Percentiles rank a stretch among this genome's conserved stretches.
These are phyloP conservation scores for Lycodopsis pacificus DNA, from an alignment of 2,797 vertebrate genomes.

Conservation along the genomic window DNA sequence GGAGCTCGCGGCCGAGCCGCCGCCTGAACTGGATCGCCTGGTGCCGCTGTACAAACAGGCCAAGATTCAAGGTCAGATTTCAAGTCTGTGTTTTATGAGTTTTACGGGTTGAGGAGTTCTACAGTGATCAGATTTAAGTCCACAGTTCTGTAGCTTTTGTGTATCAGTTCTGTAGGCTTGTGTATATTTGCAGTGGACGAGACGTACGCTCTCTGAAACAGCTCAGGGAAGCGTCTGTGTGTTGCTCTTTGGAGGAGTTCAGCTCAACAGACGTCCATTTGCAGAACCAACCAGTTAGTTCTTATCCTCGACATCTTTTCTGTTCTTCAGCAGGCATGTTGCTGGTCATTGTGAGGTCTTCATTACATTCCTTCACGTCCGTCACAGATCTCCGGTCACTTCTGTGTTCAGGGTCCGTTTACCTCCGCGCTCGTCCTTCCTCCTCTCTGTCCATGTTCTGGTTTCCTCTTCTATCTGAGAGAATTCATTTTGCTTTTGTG, in stretches of 20 bases:
- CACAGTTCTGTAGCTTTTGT: not conserved
- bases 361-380: constrained; percentile 34
- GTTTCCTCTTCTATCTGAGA: constrained; percentile 24
- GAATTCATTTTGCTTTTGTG: constrained; percentile 38
- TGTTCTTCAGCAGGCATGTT: not conserved
- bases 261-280: too few species aligned
- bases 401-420: not conserved
- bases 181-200: not conserved
- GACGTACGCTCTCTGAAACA: not conserved
- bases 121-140: not conserved
- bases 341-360: not conserved
- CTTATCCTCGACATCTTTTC: too few species aligned
- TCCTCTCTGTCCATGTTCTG: not conserved
- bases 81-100: not conserved
- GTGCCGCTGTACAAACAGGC: constrained; percentile 86
- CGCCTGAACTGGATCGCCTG: constrained; percentile 76
- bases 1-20: constrained; percentile 57
- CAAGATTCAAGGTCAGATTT: constrained; percentile 87
- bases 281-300: too few species aligned
- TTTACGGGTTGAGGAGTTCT: not conserved
- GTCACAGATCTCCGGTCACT: not conserved
- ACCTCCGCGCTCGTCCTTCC: not conserved
- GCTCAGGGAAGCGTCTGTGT: too few species aligned
- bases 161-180: too few species aligned
- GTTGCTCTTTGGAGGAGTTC: too few species aligned